A percentile compares a stretch with the other conserved stretches of the same genome.
Evolutionary conservation across 2,888 invertebrate genomes (phyloP).

Genomic region (Lamellibrachia columna): DNA sequence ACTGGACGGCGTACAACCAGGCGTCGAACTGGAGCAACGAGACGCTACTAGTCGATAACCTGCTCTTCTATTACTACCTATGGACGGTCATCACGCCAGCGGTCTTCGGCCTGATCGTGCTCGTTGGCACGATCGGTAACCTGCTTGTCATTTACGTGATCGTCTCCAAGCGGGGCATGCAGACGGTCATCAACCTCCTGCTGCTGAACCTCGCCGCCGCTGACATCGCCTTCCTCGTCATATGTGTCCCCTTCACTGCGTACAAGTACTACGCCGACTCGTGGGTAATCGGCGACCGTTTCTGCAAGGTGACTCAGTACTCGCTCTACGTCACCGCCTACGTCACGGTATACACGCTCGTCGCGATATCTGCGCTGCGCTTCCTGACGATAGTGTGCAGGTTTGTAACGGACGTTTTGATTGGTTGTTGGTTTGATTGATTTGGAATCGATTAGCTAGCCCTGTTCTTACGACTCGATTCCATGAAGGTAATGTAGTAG

Average conservation of each 20-base stretch:
- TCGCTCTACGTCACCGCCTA: slow-evolving; percentile 36
- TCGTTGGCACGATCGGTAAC: slow-evolving; percentile 37
- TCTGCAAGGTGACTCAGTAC: slow-evolving; percentile 34
- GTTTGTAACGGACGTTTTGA: neutral
- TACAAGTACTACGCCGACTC: slow-evolving; percentile 34
- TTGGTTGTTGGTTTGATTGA: neutral
- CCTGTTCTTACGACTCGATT: too few species aligned
- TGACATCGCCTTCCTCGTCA: slow-evolving; percentile 37
- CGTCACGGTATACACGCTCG: slow-evolving; percentile 38
- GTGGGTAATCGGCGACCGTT: slow-evolving; percentile 33
- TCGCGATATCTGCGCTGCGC: slow-evolving; percentile 34
- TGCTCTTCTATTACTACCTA: neutral
- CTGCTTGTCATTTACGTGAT: slow-evolving; percentile 37
- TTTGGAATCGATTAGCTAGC: neutral
- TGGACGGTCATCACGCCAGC: slow-evolving; percentile 12
- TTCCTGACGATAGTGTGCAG: slow-evolving; percentile 30
- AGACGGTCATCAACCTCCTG: slow-evolving; percentile 35
- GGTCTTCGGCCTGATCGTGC: slow-evolving; percentile 20
- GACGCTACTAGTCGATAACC: neutral
- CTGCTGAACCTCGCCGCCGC: slow-evolving; percentile 38
- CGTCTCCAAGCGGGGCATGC: slow-evolving; percentile 28
- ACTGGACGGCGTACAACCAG: neutral
- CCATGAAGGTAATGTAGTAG: too few species aligned
- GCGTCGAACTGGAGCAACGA: neutral
- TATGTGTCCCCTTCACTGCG: slow-evolving; percentile 37